These are phyloP conservation scores for Laticauda colubrina DNA, from an alignment of 2,113 vertebrate species.

Conservation along the genomic window DNA sequence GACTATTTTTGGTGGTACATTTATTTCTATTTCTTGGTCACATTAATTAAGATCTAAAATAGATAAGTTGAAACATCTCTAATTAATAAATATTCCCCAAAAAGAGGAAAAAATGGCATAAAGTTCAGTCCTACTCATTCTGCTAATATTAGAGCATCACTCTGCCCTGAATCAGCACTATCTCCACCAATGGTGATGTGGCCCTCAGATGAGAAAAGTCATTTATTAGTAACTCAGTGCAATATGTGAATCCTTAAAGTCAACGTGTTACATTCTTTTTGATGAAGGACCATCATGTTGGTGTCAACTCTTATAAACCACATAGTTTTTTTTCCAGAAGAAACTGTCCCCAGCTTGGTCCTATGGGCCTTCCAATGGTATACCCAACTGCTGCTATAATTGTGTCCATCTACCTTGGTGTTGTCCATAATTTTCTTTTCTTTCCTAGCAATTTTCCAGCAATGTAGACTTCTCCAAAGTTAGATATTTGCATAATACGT, in stretches of 20 bases:
- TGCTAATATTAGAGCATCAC: background rate
- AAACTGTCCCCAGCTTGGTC: background rate
- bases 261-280: background rate
- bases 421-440: background rate
- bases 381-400: background rate
- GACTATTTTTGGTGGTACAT: background rate
- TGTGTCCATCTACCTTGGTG: background rate
- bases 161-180: background rate
- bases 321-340: background rate
- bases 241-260: background rate
- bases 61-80: background rate
- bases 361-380: background rate
- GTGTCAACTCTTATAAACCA: background rate
- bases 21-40: background rate
- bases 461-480: background rate
- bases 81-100: background rate
- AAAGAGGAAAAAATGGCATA: constrained; percentile 21
- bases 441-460: background rate
- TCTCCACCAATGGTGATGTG: background rate
- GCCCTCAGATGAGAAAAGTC: background rate
- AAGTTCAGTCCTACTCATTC: background rate
- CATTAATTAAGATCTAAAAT: background rate
- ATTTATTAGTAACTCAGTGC: background rate
- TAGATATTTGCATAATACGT: background rate
- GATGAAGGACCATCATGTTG: background rate